Evolutionary conservation across 2,888 invertebrate species (phyloP), one percentile per base, ranked within the genome.

Genomic region (Gastrophysa polygoni): DNA sequence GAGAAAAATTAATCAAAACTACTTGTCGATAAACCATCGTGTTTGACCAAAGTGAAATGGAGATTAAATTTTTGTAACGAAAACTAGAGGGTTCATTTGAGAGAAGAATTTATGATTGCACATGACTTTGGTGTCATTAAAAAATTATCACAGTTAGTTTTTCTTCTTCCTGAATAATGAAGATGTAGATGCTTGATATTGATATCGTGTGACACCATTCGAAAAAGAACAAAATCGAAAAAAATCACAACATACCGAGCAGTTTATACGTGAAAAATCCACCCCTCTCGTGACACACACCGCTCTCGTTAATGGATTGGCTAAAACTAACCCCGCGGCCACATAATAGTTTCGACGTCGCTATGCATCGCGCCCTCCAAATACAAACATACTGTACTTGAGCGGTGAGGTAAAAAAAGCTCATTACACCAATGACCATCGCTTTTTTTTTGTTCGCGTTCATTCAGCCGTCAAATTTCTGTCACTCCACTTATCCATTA

Each of bases 361-460:
- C 54, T 54, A 54, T 20, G 54, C 43, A 24, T 43, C 43, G n/a
- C n/a, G 24, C 54, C 14, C n/a, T n/a, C 24, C 24, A 24, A 16
- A 54, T 54, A 54, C 54, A 54, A 54, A 54, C 54, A 54, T 43
- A 24, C 24, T 14, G 21, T 29, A 52, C 14, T 7, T 16, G n/a
- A 18, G 11, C 29, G 50, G 29, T 32, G 14, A 16, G 14, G 38
- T 38, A 38, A 38, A 21, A 11, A 24, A 38, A n/a, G 14, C 38
- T 38, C 14, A 11, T 14, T 38, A 14, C 4, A 10, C 14, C 3
- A 38, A 38, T 38, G 4, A n/a, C 3, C 14, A 38, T 38, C 24
- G 7, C 4, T 5, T 3, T 3, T 14, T 38, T n/a, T 38, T 14
- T 11, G 32, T 2, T 38, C 4, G 14, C 1, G 38, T 38, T 38